Evolutionary conservation across 2,888 invertebrate species (phyloP).

Genomic region (Papilio gigon): DNA sequence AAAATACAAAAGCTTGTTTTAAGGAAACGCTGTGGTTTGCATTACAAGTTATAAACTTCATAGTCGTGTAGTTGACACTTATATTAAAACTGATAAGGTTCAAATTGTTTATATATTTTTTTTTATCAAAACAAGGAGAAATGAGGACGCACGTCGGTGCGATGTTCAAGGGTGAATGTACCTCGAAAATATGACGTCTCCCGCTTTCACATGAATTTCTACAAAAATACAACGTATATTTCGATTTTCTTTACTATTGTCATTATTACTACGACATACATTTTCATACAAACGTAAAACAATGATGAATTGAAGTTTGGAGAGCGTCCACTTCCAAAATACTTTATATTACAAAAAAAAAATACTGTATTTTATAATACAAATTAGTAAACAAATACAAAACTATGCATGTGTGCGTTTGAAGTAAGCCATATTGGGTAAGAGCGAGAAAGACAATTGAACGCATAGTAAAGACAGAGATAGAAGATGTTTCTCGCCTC

Average conservation of each 20-base stretch:
- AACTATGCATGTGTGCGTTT: background rate
- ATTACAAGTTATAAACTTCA: conserved; percentile 8
- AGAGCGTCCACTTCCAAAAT: too few species aligned
- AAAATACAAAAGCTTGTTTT: conserved; percentile 7
- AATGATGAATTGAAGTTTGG: too few species aligned
- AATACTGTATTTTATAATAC: too few species aligned
- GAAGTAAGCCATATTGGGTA: background rate
- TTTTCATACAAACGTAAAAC: too few species aligned
- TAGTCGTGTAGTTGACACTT: background rate
- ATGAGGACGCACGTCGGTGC: conserved; percentile 4
- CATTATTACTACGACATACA: background rate
- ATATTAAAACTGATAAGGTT: background rate
- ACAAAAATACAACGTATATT: conserved; percentile 4
- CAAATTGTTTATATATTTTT: background rate
- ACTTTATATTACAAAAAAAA: background rate
- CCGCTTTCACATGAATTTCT: conserved; percentile 29
- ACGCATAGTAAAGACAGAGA: background rate
- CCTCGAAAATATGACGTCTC: conserved; percentile 30
- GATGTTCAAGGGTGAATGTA: conserved; percentile 23
- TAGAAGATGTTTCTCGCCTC: background rate
- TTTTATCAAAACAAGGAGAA: conserved; percentile 12
- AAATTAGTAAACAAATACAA: background rate
- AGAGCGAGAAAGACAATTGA: background rate
- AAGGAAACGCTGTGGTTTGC: conserved; percentile 3
- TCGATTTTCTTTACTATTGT: background rate